Evolutionary conservation across 1,140 invertebrate species (phyloP).

Genomic region (Drosophila sturtevanti): DNA sequence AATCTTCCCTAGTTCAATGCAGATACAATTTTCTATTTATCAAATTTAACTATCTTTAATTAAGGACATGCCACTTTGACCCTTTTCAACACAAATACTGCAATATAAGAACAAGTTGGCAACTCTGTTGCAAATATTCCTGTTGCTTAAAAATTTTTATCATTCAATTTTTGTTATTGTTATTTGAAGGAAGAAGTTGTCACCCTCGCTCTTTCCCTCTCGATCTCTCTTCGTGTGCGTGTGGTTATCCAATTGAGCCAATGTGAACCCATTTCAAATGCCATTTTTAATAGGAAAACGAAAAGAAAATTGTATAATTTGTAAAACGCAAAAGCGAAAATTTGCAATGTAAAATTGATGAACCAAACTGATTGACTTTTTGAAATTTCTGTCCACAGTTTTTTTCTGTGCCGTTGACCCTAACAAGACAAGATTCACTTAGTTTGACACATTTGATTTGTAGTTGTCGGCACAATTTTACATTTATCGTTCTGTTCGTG

Average conservation of each 20-base stretch:
- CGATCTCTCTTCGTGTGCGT: too few relatives aligned
- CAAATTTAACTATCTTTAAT: neutral
- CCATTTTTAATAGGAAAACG: too few relatives aligned
- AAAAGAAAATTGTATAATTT: too few relatives aligned
- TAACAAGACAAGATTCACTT: conserved; percentile 7
- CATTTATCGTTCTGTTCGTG: conserved; percentile 34
- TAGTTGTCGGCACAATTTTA: conserved; percentile 48
- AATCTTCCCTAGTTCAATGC: too few relatives aligned
- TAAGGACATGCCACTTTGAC: neutral
- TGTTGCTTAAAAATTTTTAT: too few relatives aligned
- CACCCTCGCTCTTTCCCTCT: too few relatives aligned
- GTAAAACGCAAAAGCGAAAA: neutral
- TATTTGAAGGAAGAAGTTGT: too few relatives aligned
- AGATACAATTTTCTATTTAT: too few relatives aligned
- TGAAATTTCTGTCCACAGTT: neutral
- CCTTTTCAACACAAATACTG: neutral
- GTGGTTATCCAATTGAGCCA: too few relatives aligned
- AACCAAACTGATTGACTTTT: neutral
- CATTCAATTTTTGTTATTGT: too few relatives aligned
- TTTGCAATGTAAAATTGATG: conserved; percentile 2
- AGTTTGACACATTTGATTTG: conserved; percentile 66
- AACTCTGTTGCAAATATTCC: neutral
- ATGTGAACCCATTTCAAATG: neutral
- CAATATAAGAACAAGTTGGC: neutral
- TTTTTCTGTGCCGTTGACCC: neutral